Conservation (phyloP, 2,113 vertebrate species). For the Salminus brasiliensis region DNA sequence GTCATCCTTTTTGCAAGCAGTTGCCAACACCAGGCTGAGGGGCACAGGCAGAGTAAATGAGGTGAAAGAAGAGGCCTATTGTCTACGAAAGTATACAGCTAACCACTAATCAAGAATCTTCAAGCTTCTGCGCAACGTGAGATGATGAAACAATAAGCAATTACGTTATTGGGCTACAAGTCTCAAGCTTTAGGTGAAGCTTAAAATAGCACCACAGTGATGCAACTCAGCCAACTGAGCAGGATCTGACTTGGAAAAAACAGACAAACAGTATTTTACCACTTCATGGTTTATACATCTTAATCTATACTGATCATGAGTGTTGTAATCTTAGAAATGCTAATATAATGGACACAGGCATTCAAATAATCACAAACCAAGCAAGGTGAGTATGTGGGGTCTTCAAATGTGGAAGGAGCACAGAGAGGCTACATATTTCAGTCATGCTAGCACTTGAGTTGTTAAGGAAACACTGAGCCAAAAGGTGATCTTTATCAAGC, state of each 20-base stretch:
- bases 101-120: conserved; percentile 1
- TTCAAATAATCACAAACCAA: no score
- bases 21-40: conserved; percentile 7
- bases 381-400: no score
- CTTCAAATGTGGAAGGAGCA: neutral
- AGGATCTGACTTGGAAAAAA: neutral
- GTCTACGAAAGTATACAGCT: neutral
- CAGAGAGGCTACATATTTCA: no score
- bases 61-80: neutral
- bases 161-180: neutral
- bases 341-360: no score
- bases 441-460: conserved; percentile 62
- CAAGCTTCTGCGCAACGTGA: neutral
- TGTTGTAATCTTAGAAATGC: no score
- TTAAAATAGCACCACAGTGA: neutral
- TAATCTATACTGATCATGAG: neutral
- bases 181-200: neutral
- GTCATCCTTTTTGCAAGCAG: conserved; percentile 42
- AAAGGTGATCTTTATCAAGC: conserved; percentile 31
- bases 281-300: neutral
- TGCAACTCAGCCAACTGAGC: neutral
- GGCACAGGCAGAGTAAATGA: conserved; percentile 2
- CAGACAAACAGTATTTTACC: neutral
- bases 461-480: conserved; percentile 61
- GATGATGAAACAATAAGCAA: conserved; percentile 20